Conservation (phyloP, 2,113 vertebrate genomes). For the Rafetus swinhoei region DNA sequence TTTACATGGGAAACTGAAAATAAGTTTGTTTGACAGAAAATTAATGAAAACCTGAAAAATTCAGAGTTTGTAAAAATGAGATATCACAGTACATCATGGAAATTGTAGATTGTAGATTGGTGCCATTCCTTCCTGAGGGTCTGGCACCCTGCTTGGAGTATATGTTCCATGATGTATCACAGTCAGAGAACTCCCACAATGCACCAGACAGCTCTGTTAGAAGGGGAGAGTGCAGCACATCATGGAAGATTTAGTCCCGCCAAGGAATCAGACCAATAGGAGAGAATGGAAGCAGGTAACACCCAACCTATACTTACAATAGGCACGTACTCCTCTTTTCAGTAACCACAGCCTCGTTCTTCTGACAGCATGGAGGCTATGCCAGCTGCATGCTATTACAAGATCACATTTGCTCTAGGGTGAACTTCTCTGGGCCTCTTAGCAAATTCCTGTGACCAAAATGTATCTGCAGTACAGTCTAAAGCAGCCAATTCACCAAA, state of each 20-base stretch:
- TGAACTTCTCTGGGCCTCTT: not conserved
- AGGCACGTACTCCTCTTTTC: not conserved
- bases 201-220: rapidly evolving
- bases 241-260: not conserved
- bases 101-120: not conserved
- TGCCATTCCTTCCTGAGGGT: not conserved
- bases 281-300: not conserved
- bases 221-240: rapidly evolving
- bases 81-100: not conserved
- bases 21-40: not conserved
- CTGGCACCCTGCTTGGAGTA: not conserved
- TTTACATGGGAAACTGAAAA: not conserved
- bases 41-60: not conserved
- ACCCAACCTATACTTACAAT: not conserved
- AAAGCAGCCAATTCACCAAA: not conserved
- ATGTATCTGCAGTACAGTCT: not conserved
- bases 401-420: not conserved
- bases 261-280: not conserved
- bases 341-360: not conserved
- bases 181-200: rapidly evolving
- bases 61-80: not conserved
- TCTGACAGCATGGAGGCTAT: not conserved
- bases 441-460: not conserved
- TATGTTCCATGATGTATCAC: rapidly evolving
- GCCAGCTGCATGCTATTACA: not conserved